These are phyloP conservation scores for Grammomys surdaster DNA, from an alignment of 2,113 vertebrate genomes.

Conservation along the genomic window DNA sequence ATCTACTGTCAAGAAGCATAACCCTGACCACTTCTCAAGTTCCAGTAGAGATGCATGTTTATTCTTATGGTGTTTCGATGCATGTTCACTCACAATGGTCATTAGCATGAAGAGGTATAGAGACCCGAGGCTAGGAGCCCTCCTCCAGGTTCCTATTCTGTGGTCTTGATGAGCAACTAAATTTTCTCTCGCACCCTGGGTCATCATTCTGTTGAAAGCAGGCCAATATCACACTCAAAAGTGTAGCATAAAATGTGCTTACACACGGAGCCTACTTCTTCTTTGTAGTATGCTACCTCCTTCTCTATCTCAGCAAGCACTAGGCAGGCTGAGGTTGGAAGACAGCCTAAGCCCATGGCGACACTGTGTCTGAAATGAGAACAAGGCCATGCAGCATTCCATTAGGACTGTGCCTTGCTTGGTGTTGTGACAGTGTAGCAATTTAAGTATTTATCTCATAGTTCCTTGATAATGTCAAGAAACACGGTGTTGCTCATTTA, in stretches of 20 bases:
- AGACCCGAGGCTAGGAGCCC: neutral
- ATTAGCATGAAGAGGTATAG: neutral
- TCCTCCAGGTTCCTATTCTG: conserved; percentile 15
- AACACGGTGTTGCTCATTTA: conserved; percentile 20
- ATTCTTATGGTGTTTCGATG: neutral
- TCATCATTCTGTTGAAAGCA: conserved; percentile 16
- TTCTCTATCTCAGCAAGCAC: neutral
- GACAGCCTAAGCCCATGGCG: neutral
- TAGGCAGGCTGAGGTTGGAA: neutral
- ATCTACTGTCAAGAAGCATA: conserved; percentile 8
- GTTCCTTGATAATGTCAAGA: neutral
- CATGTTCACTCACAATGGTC: neutral
- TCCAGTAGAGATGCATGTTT: neutral
- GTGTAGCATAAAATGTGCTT: conserved; percentile 15
- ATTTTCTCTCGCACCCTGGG: neutral
- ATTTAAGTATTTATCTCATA: conserved; percentile 1
- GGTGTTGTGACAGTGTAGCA: neutral
- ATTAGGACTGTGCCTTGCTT: neutral
- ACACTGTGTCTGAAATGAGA: neutral
- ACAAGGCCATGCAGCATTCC: neutral
- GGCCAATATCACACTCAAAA: conserved; percentile 4
- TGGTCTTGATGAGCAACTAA: neutral
- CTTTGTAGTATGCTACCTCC: neutral
- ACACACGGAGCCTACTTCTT: neutral
- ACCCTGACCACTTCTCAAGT: neutral